These are phyloP conservation scores for Clinocottus analis DNA, from an alignment of 2,113 vertebrate species.

Conservation along the genomic window DNA sequence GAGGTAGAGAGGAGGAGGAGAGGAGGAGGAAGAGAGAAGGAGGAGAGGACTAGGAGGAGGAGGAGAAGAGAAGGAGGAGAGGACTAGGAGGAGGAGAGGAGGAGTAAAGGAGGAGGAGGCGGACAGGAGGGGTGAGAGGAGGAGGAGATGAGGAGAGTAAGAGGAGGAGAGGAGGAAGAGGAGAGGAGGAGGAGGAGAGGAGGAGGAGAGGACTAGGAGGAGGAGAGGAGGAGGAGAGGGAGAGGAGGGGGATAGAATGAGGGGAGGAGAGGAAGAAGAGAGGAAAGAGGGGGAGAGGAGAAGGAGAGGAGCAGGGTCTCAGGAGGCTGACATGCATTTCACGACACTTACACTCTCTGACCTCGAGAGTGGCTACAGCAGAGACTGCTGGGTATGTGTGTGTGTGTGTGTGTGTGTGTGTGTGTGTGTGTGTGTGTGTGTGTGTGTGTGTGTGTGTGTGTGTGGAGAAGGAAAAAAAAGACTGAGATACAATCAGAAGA, in stretches of 20 bases:
- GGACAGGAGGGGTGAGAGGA: neutral
- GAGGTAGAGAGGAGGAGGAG: too few species aligned
- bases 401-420: neutral
- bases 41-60: constrained; percentile 6
- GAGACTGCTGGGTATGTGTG: constrained; percentile 10
- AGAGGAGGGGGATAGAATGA: too few species aligned
- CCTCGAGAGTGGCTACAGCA: constrained; percentile 40
- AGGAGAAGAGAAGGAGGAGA: constrained; percentile 8
- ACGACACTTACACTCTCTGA: constrained; percentile 61
- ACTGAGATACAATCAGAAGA: constrained; percentile 13
- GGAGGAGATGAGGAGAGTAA: neutral
- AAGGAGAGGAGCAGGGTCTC: constrained; percentile 18
- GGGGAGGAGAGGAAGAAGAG: constrained; percentile 1
- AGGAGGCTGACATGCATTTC: constrained; percentile 60
- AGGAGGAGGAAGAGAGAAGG: neutral
- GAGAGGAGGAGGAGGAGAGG: too few species aligned
- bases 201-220: too few species aligned
- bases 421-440: too few species aligned
- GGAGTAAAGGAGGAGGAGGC: neutral
- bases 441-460: neutral
- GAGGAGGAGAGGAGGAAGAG: constrained; percentile 7
- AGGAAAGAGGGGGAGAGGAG: constrained; percentile 4
- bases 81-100: neutral
- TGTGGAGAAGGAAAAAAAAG: neutral
- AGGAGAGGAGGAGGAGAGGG: neutral